Conservation (phyloP, 2,113 vertebrate genomes). For the Phylloscopus trochilus region DNA sequence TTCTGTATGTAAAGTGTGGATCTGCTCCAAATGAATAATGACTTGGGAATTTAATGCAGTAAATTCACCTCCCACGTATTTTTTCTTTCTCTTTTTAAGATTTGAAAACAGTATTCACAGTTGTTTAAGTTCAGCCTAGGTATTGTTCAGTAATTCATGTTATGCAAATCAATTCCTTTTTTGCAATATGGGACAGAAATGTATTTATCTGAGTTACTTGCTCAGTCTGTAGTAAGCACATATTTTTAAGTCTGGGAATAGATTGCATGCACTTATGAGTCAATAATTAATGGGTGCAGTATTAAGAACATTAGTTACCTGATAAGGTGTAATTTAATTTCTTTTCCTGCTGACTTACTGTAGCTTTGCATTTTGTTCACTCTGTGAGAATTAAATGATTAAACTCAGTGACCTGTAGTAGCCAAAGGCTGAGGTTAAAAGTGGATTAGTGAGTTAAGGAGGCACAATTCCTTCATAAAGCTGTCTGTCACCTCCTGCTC, state of each 20-base stretch:
- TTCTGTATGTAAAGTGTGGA: neutral
- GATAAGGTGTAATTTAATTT: slow-evolving; percentile 15
- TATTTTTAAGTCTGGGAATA: neutral
- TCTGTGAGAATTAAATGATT: slow-evolving; percentile 7
- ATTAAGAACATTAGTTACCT: slow-evolving; percentile 23
- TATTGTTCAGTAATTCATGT: neutral
- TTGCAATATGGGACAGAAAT: neutral
- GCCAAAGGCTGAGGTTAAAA: slow-evolving; percentile 32
- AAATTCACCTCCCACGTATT: neutral
- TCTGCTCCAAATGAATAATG: neutral
- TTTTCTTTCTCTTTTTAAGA: neutral
- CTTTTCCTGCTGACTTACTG: neutral
- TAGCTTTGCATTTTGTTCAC: slow-evolving; percentile 6
- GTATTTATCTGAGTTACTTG: neutral
- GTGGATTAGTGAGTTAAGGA: slow-evolving; percentile 41
- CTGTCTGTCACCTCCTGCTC: neutral
- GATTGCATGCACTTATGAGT: neutral
- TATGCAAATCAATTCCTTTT: neutral
- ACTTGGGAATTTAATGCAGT: neutral
- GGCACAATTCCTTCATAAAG: neutral
- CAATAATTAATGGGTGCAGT: neutral
- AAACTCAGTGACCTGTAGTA: slow-evolving; percentile 32
- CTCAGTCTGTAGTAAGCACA: neutral
- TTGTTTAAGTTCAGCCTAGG: neutral
- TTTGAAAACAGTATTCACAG: neutral